These are phyloP conservation scores for Therioaphis trifolii DNA, from an alignment of 2,888 invertebrate species.

Conservation along the genomic window DNA sequence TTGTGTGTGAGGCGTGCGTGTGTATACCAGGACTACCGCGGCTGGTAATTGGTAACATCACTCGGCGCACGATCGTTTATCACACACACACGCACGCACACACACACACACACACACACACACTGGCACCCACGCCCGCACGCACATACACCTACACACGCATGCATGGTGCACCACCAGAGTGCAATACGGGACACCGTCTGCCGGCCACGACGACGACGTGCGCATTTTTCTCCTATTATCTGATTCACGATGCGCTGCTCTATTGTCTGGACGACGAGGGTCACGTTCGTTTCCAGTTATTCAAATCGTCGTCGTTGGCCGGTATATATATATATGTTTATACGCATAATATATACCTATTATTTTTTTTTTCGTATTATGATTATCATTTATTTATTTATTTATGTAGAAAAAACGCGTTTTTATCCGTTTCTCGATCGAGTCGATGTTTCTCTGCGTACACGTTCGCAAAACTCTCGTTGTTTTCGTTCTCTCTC, in stretches of 20 bases:
- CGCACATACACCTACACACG: neutral
- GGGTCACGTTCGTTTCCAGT: conserved; percentile 46
- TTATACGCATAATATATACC: too few species aligned
- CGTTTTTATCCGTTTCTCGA: neutral
- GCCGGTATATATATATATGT: too few species aligned
- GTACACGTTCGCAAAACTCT: neutral
- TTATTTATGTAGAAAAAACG: neutral
- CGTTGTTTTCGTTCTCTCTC: too few species aligned
- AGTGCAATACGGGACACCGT: conserved; percentile 31
- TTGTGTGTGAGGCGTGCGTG: too few species aligned
- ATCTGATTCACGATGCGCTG: conserved; percentile 58
- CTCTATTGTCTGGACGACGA: conserved; percentile 32
- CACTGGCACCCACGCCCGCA: too few species aligned
- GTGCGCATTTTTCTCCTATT: conserved; percentile 26
- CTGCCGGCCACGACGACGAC: neutral
- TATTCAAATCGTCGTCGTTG: conserved; percentile 37
- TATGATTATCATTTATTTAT: neutral
- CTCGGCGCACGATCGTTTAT: conserved; percentile 24
- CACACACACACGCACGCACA: too few species aligned
- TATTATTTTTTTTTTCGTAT: neutral
- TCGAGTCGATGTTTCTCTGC: neutral
- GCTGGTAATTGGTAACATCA: conserved; percentile 39
- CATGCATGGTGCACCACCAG: conserved; percentile 13
- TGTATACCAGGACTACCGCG: conserved; percentile 5
- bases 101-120: too few species aligned